These are phyloP conservation scores for Tinea trinotella DNA, from an alignment of 2,888 invertebrate genomes.

Conservation along the genomic window DNA sequence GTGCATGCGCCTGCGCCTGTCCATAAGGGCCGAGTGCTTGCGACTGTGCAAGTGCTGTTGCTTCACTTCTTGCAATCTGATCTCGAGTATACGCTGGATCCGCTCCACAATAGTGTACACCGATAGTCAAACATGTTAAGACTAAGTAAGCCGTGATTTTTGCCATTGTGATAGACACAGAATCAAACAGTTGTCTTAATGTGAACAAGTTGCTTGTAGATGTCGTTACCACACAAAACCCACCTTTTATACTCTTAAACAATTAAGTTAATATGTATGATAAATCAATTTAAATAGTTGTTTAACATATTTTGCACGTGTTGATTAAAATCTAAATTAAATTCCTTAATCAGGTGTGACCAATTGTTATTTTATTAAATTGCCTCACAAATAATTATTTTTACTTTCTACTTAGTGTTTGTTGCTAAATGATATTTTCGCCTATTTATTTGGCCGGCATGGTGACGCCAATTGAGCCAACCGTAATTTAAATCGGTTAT, in stretches of 20 bases:
- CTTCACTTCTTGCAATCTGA: too few species aligned
- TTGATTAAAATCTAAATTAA: neutral
- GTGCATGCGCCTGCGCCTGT: neutral
- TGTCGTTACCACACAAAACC: neutral
- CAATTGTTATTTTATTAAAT: too few species aligned
- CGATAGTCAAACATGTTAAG: neutral
- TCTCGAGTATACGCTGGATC: too few species aligned
- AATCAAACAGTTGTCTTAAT: neutral
- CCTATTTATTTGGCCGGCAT: too few species aligned
- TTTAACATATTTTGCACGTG: neutral
- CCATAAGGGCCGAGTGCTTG: neutral
- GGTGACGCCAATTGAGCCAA: too few species aligned
- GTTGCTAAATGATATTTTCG: too few species aligned
- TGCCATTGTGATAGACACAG: neutral
- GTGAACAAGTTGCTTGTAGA: neutral
- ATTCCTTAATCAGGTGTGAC: neutral
- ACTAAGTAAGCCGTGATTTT: neutral
- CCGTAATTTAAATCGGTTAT: too few species aligned
- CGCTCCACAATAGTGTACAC: too few species aligned
- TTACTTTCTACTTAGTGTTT: too few species aligned
- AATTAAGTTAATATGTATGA: slow-evolving; percentile 6
- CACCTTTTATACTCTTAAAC: neutral
- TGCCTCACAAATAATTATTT: too few species aligned
- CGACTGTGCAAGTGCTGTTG: neutral
- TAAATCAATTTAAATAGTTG: slow-evolving; percentile 1